Base-by-base conservation (phyloP, 2,797 vertebrate genomes). In the Astyanax mexicanus region DNA sequence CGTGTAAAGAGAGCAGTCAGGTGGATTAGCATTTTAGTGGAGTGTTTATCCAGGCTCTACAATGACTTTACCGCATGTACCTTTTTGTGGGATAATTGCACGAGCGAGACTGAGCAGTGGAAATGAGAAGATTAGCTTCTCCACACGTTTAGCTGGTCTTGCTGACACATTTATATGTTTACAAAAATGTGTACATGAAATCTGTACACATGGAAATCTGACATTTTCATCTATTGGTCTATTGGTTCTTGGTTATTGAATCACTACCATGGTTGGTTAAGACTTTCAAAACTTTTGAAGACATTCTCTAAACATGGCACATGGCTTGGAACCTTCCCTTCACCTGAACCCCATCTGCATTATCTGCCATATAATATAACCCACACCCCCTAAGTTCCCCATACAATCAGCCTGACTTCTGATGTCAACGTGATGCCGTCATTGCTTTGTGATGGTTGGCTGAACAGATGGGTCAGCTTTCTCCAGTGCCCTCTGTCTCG, bases 131-230 rank as follows among this genome's bases (percentile, higher is more conserved):
- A 80, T 72, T 61, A 80, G 42, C 81, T 79, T 71, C 40, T 35
- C 55, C 65, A 69, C 69, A 54, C 35, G 37, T 80, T 72, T 54
- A 72, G 52, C 61, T 72, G 52, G 23, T 49, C 35, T 69, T 0
- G 15, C 42, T 74, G 68, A 61, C 72, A 65, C 47, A 54, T 60
- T 27, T 3, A 72, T 71, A 57, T 88, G 87, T 88, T 90, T 88
- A 81, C 89, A 90, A 92, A 87, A 78, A 84, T 85, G 75, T 49
- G 64, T 69, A 69, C 80, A 80, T 55, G 42, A 69, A 76, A 73
- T 74, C n/a, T n/a, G n/a, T n/a, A n/a, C n/a, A n/a, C n/a, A n/a
- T 81, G 88, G 73, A 84, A 80, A 78, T 82, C 72, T 64, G 76
- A 44, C 7, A 13, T 45, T 37, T 61, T n/a, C n/a, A n/a, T n/a